Conservation (phyloP, 2,797 vertebrate genomes). For the Lacerta bilineata region DNA sequence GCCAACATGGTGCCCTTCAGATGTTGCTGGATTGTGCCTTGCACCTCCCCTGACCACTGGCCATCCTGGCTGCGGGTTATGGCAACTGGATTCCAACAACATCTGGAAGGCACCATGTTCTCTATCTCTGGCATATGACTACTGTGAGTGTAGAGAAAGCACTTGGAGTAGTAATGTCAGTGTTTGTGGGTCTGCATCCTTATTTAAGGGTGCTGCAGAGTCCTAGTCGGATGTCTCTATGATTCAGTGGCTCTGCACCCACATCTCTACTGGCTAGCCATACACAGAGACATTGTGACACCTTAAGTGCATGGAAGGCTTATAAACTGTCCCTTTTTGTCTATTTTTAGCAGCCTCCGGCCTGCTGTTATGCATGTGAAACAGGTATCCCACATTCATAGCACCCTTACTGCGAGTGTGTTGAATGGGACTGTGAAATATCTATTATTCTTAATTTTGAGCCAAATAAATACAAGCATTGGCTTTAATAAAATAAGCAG, state of each 20-base stretch:
- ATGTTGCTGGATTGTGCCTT: too few relatives aligned
- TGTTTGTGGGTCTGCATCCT: neutral
- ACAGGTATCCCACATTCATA: neutral
- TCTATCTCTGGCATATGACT: too few relatives aligned
- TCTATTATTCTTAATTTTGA: slow-evolving; percentile 24
- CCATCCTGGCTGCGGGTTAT: too few relatives aligned
- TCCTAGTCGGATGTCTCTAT: neutral
- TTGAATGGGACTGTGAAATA: neutral
- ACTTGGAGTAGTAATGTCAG: neutral
- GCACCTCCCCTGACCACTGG: too few relatives aligned
- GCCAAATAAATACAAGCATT: neutral
- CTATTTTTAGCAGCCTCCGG: neutral
- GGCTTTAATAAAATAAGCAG: neutral
- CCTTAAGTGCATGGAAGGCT: neutral
- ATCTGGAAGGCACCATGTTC: too few relatives aligned
- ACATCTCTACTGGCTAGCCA: neutral
- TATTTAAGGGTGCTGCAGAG: neutral
- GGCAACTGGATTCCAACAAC: too few relatives aligned
- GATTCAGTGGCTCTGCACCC: neutral
- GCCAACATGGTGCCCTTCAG: too few relatives aligned
- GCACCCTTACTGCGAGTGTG: neutral
- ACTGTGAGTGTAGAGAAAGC: neutral
- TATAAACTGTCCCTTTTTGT: neutral
- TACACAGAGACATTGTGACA: neutral
- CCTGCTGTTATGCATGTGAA: neutral